Evolutionary conservation across 2,888 invertebrate species (phyloP), one percentile per base, ranked within the genome.

Genomic region (Ommatoiulus sabulosus): DNA sequence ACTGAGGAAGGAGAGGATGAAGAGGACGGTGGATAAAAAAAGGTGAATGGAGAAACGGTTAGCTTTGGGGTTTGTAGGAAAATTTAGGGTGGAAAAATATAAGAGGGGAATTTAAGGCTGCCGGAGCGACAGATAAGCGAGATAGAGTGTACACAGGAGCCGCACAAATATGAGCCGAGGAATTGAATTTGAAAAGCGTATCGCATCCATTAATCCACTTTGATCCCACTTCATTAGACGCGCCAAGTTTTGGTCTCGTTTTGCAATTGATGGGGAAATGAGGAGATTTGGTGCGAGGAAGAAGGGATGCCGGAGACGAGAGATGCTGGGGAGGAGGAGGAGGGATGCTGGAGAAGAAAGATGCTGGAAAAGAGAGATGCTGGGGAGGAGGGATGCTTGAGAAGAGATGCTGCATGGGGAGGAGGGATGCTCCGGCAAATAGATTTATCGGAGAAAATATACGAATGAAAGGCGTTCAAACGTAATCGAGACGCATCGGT

Each of bases 151-250:
- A 52, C 52, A 52, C 52, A 52, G n/a, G n/a, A 52, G 6, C 6
- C 46, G 46, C 46, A 4, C 46, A 46, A 46, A 52, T 52, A 52
- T 2, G 52, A n/a, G n/a, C n/a, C 52, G 12, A 8, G 52, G 52
- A 52, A 52, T 52, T 52, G 52, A 52, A 52, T 52, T 52, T 52
- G 52, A 52, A 52, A 52, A 52, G 52, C 52, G 52, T 52, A 52
- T 52, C 52, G 12, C 52, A 52, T 10, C 52, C 52, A 52, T 52
- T 52, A 52, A 52, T 52, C 52, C 52, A 52, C 52, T 52, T 52
- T 52, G 52, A 52, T 52, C 52, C 52, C 52, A 52, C 52, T 52
- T 52, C 52, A 52, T 52, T 52, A 52, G 52, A 52, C 52, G 52
- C 52, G 7, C 52, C 52, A 52, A 5, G 52, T 52, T 52, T 46